Evolutionary conservation across 2,113 vertebrate genomes (phyloP).

Genomic region (Salvelinus fontinalis): DNA sequence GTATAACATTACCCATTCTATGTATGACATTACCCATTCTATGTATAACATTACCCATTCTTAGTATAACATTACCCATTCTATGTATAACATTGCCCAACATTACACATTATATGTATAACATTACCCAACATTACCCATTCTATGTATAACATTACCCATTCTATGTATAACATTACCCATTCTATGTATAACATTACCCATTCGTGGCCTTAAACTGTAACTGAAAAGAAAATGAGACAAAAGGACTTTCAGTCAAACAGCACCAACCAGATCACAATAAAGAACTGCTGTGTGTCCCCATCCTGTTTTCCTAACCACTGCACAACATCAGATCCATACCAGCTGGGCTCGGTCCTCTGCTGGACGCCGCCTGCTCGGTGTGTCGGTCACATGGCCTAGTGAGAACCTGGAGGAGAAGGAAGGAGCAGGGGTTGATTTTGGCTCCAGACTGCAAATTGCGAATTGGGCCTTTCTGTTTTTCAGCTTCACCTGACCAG

Average conservation of each 20-base stretch:
- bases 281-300: conserved; percentile 34
- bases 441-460: conserved; percentile 43
- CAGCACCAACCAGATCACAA: conserved; percentile 28
- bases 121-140: too few species aligned
- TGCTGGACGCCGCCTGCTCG: background rate
- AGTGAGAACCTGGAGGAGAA: background rate
- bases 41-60: too few species aligned
- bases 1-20: too few species aligned
- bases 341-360: conserved; percentile 27
- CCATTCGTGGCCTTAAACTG: background rate
- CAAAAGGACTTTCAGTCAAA: conserved; percentile 46
- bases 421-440: conserved; percentile 43
- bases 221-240: conserved; percentile 34
- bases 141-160: too few species aligned
- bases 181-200: too few species aligned
- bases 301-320: conserved; percentile 16
- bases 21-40: too few species aligned
- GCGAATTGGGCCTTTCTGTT: conserved; percentile 35
- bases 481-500: conserved; percentile 44
- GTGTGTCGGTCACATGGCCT: conserved; percentile 3
- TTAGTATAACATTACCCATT: too few species aligned
- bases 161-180: too few species aligned
- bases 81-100: too few species aligned
- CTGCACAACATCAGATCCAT: conserved; percentile 13
- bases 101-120: too few species aligned